Conservation (phyloP, 2,888 invertebrate genomes). For the Danaus chrysippus region DNA sequence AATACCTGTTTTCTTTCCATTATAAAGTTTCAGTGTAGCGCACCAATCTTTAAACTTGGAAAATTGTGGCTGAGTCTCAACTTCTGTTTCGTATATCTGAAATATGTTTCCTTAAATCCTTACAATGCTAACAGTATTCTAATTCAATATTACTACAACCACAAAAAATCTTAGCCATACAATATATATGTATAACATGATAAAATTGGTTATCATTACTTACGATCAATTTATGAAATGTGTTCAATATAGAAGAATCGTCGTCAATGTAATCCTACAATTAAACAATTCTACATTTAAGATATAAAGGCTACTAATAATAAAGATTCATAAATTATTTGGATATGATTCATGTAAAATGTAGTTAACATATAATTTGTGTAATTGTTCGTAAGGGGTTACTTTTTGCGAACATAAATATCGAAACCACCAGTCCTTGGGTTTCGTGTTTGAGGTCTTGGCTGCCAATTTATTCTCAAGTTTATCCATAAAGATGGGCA, state of each 20-base stretch:
- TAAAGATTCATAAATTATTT: too few relatives aligned
- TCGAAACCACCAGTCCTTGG: slow-evolving; percentile 61
- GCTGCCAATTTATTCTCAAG: slow-evolving; percentile 28
- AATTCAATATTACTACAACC: neutral
- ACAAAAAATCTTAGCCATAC: neutral
- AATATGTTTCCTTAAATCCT: too few relatives aligned
- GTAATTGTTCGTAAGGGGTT: neutral
- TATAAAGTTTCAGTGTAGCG: slow-evolving; percentile 80
- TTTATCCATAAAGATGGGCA: slow-evolving; percentile 48
- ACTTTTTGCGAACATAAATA: slow-evolving; percentile 51
- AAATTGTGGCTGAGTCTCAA: slow-evolving; percentile 84
- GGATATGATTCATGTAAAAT: too few relatives aligned
- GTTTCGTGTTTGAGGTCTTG: slow-evolving; percentile 26
- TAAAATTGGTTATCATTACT: slow-evolving; percentile 12
- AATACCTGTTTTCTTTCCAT: slow-evolving; percentile 72
- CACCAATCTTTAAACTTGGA: slow-evolving; percentile 83
- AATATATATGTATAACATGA: neutral
- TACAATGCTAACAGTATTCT: neutral
- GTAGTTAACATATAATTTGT: neutral
- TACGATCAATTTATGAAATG: slow-evolving; percentile 28
- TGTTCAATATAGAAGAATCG: slow-evolving; percentile 16
- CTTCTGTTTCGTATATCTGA: slow-evolving; percentile 81
- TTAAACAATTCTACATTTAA: neutral
- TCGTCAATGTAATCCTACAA: slow-evolving; percentile 27
- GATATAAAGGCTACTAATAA: neutral